These are phyloP conservation scores for Lochmaea crataegi DNA, from an alignment of 2,888 invertebrate species.

Conservation along the genomic window DNA sequence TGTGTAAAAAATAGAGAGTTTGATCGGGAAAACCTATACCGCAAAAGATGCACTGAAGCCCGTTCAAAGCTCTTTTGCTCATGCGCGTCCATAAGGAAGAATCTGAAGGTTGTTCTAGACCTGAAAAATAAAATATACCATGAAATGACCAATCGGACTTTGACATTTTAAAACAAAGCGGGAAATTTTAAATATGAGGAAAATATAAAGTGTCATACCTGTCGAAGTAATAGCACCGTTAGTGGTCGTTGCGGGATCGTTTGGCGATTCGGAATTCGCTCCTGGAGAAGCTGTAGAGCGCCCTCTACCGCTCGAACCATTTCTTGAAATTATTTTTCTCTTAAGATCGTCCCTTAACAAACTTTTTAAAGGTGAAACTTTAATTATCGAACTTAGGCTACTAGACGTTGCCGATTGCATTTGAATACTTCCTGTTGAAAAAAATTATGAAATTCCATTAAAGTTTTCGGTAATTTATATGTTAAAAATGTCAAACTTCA, in stretches of 20 bases:
- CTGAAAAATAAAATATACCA: background rate
- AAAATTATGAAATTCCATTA: background rate
- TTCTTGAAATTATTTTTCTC: slow-evolving; percentile 80
- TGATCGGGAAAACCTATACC: slow-evolving; percentile 96
- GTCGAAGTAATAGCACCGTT: slow-evolving; percentile 77
- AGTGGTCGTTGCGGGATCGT: slow-evolving; percentile 64
- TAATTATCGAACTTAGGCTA: slow-evolving; percentile 77
- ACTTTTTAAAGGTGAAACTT: slow-evolving; percentile 87
- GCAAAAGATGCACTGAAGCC: slow-evolving; percentile 89
- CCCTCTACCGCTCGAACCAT: slow-evolving; percentile 66
- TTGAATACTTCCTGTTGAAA: slow-evolving; percentile 50
- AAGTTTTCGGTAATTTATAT: no score
- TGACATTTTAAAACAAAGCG: no score
- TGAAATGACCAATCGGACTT: background rate
- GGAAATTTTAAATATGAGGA: background rate
- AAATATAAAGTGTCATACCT: slow-evolving; percentile 62
- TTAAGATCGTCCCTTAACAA: slow-evolving; percentile 86
- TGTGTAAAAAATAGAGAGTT: slow-evolving; percentile 96
- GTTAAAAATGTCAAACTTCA: no score
- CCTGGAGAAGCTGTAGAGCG: slow-evolving; percentile 63
- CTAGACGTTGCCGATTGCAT: slow-evolving; percentile 73
- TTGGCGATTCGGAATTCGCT: slow-evolving; percentile 59
- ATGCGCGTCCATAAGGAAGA: slow-evolving; percentile 64
- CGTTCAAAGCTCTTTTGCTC: slow-evolving; percentile 67
- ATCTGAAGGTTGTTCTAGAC: slow-evolving; percentile 67